Evolutionary conservation across 2,888 invertebrate species (phyloP), one percentile per base, ranked within the genome.

Genomic region (Alentia gelatinosa): DNA sequence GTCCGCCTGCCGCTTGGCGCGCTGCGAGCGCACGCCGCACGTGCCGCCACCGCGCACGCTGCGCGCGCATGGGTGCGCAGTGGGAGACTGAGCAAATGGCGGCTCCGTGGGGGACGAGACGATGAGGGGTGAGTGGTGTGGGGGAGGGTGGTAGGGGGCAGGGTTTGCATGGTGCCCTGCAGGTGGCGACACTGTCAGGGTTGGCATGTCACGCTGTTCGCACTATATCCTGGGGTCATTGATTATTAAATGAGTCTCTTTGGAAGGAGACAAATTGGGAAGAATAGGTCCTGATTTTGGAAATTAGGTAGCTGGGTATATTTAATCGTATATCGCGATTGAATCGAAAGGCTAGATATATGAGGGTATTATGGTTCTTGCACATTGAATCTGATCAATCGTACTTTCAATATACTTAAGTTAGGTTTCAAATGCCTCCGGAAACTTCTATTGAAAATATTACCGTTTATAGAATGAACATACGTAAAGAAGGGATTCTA

Each of bases 61-160:
- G 42, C 86, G 47, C 42, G 86, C 42, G 47, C 86, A 86, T 50
- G 86, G 86, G 37, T 86, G 86, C 86, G 42, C 86, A 86, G 86
- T 86, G 86, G 86, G 86, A 86, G 86, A 47, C 47, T 30, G 47
- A 26, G 50, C 86, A 86, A 86, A 86, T 86, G 86, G 86, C 50
- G 47, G 15, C 86, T 86, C 50, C 86, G 86, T 50, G 50, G 86
- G 86, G 47, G 86, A 86, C 12, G 35, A 19, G 5, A 39, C 37
- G 37, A 26, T 30, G 79, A 74, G 9, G 35, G 39, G 74, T 26
- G 33, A n/a, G 15, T 63, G 63, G 63, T 9, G 63, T 63, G 63
- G 63, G 9, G 63, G 7, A n/a, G n/a, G 63, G 63, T 9, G n/a
- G 74, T 19, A 33, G 74, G 30, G 74, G 74, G 74, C n/a, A 26